Evolutionary conservation across 2,888 invertebrate genomes (phyloP).

Genomic region (Nowickia ferox): DNA sequence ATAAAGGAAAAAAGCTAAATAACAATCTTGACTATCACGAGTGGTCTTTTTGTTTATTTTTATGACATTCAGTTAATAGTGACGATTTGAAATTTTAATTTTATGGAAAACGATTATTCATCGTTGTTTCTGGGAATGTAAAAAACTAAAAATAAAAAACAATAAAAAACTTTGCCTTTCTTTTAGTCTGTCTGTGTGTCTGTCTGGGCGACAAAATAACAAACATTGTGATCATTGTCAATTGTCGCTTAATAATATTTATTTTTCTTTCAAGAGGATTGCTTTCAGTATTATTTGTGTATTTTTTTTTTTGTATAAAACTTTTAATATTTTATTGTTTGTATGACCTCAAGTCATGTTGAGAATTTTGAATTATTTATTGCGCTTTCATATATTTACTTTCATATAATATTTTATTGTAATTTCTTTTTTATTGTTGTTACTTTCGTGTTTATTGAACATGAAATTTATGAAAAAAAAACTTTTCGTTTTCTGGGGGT

Average conservation of each 20-base stretch:
- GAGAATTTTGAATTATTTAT: conserved; percentile 68
- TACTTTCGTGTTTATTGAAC: conserved; percentile 20
- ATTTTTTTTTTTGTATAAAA: conserved; percentile 34
- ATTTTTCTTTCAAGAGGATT: conserved; percentile 39
- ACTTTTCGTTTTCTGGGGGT: conserved; percentile 20
- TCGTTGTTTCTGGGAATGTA: conserved; percentile 52
- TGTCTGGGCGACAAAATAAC: conserved; percentile 28
- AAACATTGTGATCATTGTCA: conserved; percentile 60
- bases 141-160: conserved; percentile 27
- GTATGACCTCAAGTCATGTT: conserved; percentile 68
- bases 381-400: conserved; percentile 67
- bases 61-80: conserved; percentile 47
- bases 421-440: conserved; percentile 24
- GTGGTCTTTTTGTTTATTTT: conserved; percentile 3
- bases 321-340: conserved; percentile 58
- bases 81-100: conserved; percentile 59
- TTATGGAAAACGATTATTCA: conserved; percentile 67
- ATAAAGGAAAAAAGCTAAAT: neutral
- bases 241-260: conserved; percentile 64
- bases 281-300: conserved; percentile 19
- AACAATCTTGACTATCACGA: neutral
- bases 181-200: conserved; percentile 11
- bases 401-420: conserved; percentile 55
- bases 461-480: conserved; percentile 34
- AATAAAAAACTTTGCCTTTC: conserved; percentile 33